These are phyloP conservation scores for Drosophila repletoides DNA, from an alignment of 1,140 invertebrate species.

Conservation along the genomic window DNA sequence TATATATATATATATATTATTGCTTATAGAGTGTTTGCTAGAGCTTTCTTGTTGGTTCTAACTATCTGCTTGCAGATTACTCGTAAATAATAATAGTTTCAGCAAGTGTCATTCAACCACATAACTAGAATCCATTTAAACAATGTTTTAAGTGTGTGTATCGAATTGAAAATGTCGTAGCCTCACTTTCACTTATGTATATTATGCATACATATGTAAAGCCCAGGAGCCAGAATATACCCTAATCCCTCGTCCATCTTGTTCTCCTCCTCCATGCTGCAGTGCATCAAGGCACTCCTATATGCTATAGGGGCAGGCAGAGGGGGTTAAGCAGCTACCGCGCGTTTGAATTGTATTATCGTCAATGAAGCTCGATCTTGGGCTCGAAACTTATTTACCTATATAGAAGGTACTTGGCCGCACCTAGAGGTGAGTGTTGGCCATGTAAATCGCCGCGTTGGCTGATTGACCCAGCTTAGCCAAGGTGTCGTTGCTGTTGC, in stretches of 20 bases:
- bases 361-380: neutral
- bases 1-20: no score
- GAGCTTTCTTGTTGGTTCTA: no score
- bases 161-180: no score
- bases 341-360: neutral
- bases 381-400: neutral
- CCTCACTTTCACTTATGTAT: neutral
- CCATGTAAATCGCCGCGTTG: conserved; percentile 24
- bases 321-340: neutral
- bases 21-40: no score
- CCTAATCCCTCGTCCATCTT: no score
- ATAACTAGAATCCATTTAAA: no score
- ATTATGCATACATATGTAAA: no score
- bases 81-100: no score
- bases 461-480: conserved; percentile 56
- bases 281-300: conserved; percentile 14
- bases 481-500: conserved; percentile 41
- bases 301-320: neutral
- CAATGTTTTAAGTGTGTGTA: no score
- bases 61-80: no score
- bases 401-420: conserved; percentile 8
- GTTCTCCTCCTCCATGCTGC: no score
- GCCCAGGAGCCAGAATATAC: neutral
- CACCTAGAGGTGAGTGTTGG: conserved; percentile 7
- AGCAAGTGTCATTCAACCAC: no score